Conservation (phyloP, 2,888 invertebrate species). For the Pristionchus japonicus region DNA sequence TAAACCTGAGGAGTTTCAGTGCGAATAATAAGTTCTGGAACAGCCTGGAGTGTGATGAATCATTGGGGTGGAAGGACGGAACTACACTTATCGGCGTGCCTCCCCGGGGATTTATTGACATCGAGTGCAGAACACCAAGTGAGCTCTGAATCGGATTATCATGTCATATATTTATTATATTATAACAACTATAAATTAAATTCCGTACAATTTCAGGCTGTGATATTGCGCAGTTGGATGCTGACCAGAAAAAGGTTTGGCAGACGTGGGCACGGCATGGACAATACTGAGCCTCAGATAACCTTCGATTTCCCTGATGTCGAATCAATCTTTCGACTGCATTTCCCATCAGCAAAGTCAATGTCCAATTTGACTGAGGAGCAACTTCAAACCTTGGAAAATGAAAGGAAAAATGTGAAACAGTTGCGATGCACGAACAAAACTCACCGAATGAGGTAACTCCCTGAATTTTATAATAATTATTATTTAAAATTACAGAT, state of each 20-base stretch:
- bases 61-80: background rate
- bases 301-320: background rate
- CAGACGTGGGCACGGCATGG: too few relatives aligned
- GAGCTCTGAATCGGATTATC: too few relatives aligned
- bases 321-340: background rate
- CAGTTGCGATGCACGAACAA: background rate
- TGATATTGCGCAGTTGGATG: background rate
- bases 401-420: background rate
- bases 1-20: background rate
- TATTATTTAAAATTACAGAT: too few relatives aligned
- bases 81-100: background rate
- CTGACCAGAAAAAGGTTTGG: background rate
- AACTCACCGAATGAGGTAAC: background rate
- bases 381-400: background rate
- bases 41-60: background rate
- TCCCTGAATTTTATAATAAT: too few relatives aligned
- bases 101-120: background rate
- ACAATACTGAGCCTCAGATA: background rate
- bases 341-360: background rate
- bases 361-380: background rate
- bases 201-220: background rate
- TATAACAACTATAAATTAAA: background rate
- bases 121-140: background rate
- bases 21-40: background rate
- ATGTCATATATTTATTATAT: too few relatives aligned